A percentile compares a stretch with the other conserved stretches of the same genome.
Conservation (phyloP, 2,888 invertebrate species). For the Drosophila mettleri region DNA sequence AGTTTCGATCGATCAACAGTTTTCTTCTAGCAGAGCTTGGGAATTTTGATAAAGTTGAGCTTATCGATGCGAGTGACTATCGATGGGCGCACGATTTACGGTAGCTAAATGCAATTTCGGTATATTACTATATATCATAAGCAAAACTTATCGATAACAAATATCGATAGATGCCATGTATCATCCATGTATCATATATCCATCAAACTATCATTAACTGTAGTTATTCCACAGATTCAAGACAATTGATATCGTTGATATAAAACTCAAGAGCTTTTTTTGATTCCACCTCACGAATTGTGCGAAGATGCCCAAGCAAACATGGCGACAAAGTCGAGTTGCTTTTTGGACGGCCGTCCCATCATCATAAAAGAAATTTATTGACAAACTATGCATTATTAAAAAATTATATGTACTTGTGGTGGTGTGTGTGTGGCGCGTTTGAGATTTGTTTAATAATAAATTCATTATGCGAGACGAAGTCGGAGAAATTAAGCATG, state of each 20-base stretch:
- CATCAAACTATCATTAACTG: background rate
- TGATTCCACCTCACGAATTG: background rate
- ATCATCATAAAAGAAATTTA: conserved; percentile 79
- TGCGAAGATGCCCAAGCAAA: conserved; percentile 12
- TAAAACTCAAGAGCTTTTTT: background rate
- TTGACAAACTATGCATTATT: conserved; percentile 80
- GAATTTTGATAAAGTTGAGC: background rate
- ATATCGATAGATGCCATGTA: background rate
- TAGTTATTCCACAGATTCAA: no score
- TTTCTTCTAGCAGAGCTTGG: no score
- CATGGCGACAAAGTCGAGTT: conserved; percentile 12
- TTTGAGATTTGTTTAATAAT: conserved; percentile 78
- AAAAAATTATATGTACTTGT: conserved; percentile 81
- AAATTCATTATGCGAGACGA: conserved; percentile 73
- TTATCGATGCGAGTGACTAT: background rate
- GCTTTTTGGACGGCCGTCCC: conserved; percentile 5
- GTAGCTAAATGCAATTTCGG: no score
- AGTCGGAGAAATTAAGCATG: conserved; percentile 74
- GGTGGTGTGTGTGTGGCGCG: conserved; percentile 67
- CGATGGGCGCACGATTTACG: background rate
- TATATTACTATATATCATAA: background rate
- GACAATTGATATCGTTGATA: background rate
- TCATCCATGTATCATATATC: background rate
- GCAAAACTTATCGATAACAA: background rate
- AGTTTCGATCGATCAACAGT: no score